Evolutionary conservation across 2,888 invertebrate species (phyloP), one percentile per base, ranked within the genome.

Genomic region (Eudasyphora cyanicolor): DNA sequence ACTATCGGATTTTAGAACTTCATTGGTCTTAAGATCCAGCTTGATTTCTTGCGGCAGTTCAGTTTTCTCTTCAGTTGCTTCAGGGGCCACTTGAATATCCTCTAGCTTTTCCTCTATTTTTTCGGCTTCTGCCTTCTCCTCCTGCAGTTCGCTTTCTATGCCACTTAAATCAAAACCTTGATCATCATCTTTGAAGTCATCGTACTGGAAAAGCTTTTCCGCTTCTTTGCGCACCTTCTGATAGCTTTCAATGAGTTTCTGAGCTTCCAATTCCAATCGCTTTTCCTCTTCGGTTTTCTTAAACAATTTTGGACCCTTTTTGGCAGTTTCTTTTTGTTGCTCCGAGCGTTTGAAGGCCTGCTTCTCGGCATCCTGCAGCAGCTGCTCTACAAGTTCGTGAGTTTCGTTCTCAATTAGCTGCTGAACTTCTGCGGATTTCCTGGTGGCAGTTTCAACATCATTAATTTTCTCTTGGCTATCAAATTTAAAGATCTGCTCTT

Each of bases 201-300:
- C 86, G 62, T 84, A 77, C 24, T 78, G 62, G 21, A 86, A 86
- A 0, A 90, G 82, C 21, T 90, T 90, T 51, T 90, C 90, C 0
- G 90, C 89, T 42, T 90, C 90, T 73, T 90, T 91, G 69, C 88
- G 89, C 8, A 90, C 90, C 67, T 91, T 91, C 54, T 90, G 90
- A 86, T 90, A 90, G 82, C 89, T 90, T 54, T 90, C 90, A 19
- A 90, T 90, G 0, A 90, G 86, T 76, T 89, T 90, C 38, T 90
- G 90, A 0, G 90, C 90, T 79, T 90, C 90, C 82, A 88, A 83
- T 77, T 91, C 90, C 0, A 90, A 81, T 4, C 89, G 89, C 8
- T 89, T 88, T 60, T 90, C 90, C 24, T 90, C 90, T 1, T 91
- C 90, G 4, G 88, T 88, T 76, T 90, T 90, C 84, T 90, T 90